Evolutionary conservation across 1,140 invertebrate genomes (phyloP), one percentile per base, ranked within the genome.

Genomic region (Brachionus plicatilis): DNA sequence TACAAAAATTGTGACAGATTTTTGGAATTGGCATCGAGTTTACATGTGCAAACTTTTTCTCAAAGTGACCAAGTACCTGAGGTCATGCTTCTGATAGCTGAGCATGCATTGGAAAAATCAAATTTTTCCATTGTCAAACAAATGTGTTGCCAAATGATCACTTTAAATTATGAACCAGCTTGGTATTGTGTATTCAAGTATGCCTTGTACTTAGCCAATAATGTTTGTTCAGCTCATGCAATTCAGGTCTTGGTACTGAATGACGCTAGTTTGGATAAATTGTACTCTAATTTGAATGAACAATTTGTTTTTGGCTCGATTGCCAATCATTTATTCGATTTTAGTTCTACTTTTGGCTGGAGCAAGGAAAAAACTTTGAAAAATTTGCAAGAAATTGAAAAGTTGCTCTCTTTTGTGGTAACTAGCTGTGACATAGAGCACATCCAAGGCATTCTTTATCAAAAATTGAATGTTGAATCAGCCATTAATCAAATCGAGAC

Each of bases 111-210:
- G n/a, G 8, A 14, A 33, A 60, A 82, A 82, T 65, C 27, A 2
- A 68, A 82, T 82, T 65, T 65, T 43, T 17, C 20, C 17, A 82
- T 82, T 9, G 8, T 60, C 12, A 82, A 20, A 12, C 33, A 82
- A 65, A 82, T 82, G 79, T 82, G 79, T 68, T 9, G 8, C 24
- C n/a, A 47, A 20, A 27, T 82, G 24, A 82, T 68, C 12, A 14
- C 17, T 6, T 11, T 43, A 37, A 60, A 82, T 65, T 82, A 65
- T 37, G 79, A 60, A 24, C 53, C 79, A 41, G 79, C 79, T 65
- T 82, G 79, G 79, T 50, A 45, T 14, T 76, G 72, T 76, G 72
- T 76, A 3, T 76, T 27, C 33, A 82, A 82, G 65, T 24, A 41
- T 29, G 79, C 79, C 12, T 20, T 60, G 27, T n/a, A 33, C 53